Conservation (phyloP, 2,113 vertebrate genomes). For the Bothrops jararaca region DNA sequence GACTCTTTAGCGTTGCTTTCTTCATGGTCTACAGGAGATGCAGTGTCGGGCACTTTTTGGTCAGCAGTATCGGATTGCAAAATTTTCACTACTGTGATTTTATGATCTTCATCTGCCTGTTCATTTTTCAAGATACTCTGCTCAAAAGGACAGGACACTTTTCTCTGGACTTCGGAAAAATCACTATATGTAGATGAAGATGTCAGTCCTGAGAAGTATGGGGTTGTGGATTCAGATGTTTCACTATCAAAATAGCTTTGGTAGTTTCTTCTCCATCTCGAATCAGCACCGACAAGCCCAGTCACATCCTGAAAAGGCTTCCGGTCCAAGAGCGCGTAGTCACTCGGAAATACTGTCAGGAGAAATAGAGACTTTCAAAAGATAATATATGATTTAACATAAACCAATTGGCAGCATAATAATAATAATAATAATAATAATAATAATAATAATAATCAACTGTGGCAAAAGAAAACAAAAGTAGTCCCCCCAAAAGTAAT, state of each 20-base stretch:
- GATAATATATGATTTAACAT: too few relatives aligned
- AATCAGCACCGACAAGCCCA: background rate
- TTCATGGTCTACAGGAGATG: background rate
- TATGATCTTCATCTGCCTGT: background rate
- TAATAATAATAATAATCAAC: background rate
- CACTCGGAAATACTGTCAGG: background rate
- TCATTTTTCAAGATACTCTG: background rate
- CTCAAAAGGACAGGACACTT: background rate
- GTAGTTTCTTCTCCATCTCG: slow-evolving; percentile 13
- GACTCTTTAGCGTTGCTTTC: background rate
- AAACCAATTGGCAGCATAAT: background rate
- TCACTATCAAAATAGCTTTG: background rate
- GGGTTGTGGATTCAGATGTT: background rate
- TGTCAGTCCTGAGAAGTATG: background rate
- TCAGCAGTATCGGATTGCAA: background rate
- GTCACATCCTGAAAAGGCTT: slow-evolving; percentile 11
- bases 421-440: background rate
- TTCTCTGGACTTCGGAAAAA: fast-evolving
- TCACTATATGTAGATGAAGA: background rate
- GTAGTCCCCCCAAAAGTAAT: background rate
- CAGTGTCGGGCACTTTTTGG: background rate
- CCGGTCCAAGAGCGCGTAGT: background rate
- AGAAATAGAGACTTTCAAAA: background rate
- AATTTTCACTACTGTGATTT: background rate
- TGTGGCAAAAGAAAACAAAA: background rate